Percentiles rank a stretch among this genome's conserved stretches.
These are phyloP conservation scores for Haemorhous mexicanus DNA, from an alignment of 2,113 vertebrate genomes.

Conservation along the genomic window DNA sequence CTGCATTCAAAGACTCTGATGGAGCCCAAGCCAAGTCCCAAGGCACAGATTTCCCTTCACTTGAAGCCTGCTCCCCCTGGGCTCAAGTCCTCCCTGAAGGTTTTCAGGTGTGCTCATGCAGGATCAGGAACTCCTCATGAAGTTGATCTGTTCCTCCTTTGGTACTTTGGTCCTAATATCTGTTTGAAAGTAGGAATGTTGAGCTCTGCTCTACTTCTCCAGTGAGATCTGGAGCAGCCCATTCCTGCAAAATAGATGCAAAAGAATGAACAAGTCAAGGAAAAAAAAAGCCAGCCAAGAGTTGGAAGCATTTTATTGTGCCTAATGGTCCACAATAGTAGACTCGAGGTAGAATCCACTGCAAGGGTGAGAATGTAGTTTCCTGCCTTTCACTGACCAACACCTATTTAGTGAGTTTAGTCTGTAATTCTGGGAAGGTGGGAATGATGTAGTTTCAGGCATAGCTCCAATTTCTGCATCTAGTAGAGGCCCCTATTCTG, in stretches of 20 bases:
- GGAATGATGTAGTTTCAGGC: background rate
- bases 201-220: background rate
- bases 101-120: background rate
- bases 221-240: background rate
- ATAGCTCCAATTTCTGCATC: background rate
- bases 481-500: background rate
- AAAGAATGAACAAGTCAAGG: background rate
- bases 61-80: background rate
- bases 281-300: background rate
- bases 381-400: background rate
- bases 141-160: background rate
- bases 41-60: background rate
- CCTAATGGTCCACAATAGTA: background rate
- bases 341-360: background rate
- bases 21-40: background rate
- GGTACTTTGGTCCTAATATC: background rate
- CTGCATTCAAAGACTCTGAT: background rate
- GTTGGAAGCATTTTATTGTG: background rate
- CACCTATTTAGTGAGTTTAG: background rate
- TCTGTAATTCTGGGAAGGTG: background rate
- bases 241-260: background rate
- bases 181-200: background rate
- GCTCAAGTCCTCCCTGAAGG: background rate
- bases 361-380: background rate
- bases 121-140: background rate